Evolutionary conservation across 1,140 invertebrate genomes (phyloP).

Genomic region (Sycophaga agraensis): DNA sequence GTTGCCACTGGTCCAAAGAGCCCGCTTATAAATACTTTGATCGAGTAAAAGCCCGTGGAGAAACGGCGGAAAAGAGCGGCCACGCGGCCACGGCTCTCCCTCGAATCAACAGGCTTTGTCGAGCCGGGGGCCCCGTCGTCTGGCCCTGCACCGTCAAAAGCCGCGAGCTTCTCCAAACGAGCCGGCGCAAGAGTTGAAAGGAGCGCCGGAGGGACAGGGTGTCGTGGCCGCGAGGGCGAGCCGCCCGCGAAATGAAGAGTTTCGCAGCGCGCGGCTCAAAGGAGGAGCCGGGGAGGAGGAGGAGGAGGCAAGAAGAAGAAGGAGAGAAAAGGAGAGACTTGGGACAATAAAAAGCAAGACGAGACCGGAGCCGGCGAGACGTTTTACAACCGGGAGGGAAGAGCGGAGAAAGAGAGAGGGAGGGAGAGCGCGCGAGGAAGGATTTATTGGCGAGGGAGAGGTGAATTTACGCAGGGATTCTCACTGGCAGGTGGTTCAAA

Average conservation of each 20-base stretch:
- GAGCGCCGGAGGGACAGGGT: background rate
- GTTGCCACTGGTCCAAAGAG: no score
- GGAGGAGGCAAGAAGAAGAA: no score
- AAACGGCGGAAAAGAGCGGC: no score
- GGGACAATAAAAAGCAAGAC: slow-evolving; percentile 39
- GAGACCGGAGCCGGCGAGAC: slow-evolving; percentile 29
- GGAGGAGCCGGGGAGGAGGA: background rate
- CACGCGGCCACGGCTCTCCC: no score
- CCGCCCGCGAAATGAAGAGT: background rate
- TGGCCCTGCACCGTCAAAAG: no score
- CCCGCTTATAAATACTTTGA: no score
- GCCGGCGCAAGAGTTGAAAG: no score
- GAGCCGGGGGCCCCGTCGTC: no score
- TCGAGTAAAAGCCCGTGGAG: no score
- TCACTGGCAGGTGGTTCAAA: slow-evolving; percentile 44
- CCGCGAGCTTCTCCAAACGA: no score
- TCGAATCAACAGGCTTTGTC: no score
- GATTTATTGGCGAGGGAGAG: slow-evolving; percentile 47
- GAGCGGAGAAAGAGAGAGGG: background rate
- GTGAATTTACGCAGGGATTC: slow-evolving; percentile 52
- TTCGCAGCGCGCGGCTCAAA: background rate
- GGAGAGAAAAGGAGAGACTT: background rate
- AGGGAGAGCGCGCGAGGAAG: slow-evolving; percentile 18
- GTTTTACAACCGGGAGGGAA: slow-evolving; percentile 39
- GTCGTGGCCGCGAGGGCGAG: background rate